These are phyloP conservation scores for Lutjanus campechanus DNA, from an alignment of 2,797 vertebrate genomes.

Conservation along the genomic window DNA sequence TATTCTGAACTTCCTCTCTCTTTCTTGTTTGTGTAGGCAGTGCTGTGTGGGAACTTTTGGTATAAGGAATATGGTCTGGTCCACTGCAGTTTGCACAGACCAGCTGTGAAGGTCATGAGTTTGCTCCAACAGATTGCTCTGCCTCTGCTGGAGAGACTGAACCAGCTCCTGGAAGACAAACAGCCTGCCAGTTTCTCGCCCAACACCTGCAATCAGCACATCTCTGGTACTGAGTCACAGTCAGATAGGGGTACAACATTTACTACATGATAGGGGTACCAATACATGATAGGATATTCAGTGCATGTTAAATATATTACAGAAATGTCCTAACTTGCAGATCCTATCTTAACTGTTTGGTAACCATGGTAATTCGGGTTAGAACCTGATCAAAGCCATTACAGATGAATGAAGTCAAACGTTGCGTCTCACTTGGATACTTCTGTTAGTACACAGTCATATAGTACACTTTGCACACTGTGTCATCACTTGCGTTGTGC, in stretches of 20 bases:
- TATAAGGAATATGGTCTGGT: constrained; percentile 86
- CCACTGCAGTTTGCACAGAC: constrained; percentile 50
- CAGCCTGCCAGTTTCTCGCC: constrained; percentile 54
- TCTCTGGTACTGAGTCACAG: constrained; percentile 60
- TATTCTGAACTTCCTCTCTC: background rate
- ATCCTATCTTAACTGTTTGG: no score
- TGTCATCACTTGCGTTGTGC: no score
- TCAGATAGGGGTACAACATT: background rate
- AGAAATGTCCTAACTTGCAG: no score
- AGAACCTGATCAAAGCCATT: no score
- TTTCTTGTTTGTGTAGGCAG: constrained; percentile 77
- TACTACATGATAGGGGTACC: background rate
- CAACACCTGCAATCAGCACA: constrained; percentile 66
- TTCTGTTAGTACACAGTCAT: no score
- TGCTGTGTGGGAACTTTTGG: constrained; percentile 83
- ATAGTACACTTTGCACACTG: no score
- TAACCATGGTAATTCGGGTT: no score
- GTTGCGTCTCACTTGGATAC: no score
- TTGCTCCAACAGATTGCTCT: constrained; percentile 83
- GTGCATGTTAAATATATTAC: no score
- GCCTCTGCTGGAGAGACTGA: constrained; percentile 85
- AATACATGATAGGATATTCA: background rate
- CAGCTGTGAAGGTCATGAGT: constrained; percentile 40
- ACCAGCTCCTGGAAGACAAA: constrained; percentile 82
- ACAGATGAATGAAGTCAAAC: no score